phyloP scores from a whole-genome alignment of 2,888 invertebrate species.

The Apamea monoglypha region DNA sequence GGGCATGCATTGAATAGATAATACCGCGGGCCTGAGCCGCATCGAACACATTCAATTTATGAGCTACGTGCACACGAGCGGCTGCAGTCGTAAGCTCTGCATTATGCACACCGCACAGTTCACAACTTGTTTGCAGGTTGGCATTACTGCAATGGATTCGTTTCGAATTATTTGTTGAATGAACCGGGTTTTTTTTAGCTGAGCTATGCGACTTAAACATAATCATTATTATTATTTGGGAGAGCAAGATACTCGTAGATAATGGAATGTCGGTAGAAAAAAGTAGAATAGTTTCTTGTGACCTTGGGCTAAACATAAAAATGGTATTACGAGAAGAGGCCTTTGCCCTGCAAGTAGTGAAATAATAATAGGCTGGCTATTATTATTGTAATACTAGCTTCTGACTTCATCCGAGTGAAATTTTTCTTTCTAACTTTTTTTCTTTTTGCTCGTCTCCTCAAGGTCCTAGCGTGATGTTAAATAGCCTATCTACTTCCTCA shows the following conservation, averaged over 20 bases:
- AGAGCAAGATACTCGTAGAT: neutral
- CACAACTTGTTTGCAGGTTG: conserved; percentile 44
- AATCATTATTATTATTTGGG: neutral
- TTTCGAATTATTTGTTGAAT: neutral
- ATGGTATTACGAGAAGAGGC: neutral
- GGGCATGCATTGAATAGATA: conserved; percentile 56
- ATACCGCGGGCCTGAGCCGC: conserved; percentile 40
- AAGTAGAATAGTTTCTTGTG: neutral
- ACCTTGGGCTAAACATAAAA: neutral
- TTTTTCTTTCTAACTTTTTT: neutral
- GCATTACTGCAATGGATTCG: conserved; percentile 37
- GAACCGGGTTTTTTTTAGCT: neutral
- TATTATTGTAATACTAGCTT: neutral
- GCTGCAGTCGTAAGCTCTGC: conserved; percentile 47
- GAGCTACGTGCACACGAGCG: conserved; percentile 54
- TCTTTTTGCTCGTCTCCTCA: neutral
- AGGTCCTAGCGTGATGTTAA: neutral
- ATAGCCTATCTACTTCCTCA: neutral
- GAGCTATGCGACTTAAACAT: neutral
- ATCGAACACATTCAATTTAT: conserved; percentile 60
- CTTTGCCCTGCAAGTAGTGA: neutral
- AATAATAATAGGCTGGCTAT: neutral
- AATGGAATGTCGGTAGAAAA: neutral
- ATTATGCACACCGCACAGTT: conserved; percentile 52
- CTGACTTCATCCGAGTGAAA: neutral